Evolutionary conservation across 2,888 invertebrate species (phyloP).

Genomic region (Stenurella melanura): DNA sequence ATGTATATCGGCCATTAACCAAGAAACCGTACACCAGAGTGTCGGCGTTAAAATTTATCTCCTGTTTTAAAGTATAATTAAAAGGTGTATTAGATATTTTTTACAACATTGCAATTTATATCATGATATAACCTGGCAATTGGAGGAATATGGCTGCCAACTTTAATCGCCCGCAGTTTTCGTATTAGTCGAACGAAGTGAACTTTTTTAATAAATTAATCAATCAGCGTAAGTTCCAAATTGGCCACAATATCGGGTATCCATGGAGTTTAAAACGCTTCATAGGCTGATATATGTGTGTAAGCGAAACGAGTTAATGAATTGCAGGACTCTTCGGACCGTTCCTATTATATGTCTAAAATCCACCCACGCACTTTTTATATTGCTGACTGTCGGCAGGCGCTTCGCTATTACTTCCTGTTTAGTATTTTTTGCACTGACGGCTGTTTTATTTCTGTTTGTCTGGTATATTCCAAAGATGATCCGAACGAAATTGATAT

Average conservation of each 20-base stretch:
- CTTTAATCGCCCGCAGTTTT: constrained; percentile 15
- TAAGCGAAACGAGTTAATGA: constrained; percentile 27
- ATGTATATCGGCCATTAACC: neutral
- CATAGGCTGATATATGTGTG: constrained; percentile 7
- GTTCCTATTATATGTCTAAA: constrained; percentile 15
- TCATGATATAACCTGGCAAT: neutral
- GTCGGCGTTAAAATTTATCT: constrained; percentile 1
- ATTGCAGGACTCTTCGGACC: constrained; percentile 22
- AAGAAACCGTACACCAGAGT: neutral
- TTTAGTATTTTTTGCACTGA: constrained; percentile 6
- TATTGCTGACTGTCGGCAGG: constrained; percentile 1
- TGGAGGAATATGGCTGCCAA: constrained; percentile 5
- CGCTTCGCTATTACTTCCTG: constrained; percentile 5
- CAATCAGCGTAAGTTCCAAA: constrained; percentile 15
- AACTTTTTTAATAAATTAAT: constrained; percentile 32
- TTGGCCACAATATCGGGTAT: constrained; percentile 18
- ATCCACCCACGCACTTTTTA: constrained; percentile 16
- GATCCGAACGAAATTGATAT: neutral
- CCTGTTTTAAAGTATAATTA: neutral
- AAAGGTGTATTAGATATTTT: constrained; percentile 6
- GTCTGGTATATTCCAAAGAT: constrained; percentile 3
- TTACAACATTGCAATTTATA: neutral
- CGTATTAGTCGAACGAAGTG: constrained; percentile 20
- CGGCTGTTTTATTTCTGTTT: constrained; percentile 7
- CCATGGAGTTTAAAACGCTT: constrained; percentile 23